These are phyloP conservation scores for Scaptomyza montana DNA, from an alignment of 1,140 invertebrate species.

Conservation along the genomic window DNA sequence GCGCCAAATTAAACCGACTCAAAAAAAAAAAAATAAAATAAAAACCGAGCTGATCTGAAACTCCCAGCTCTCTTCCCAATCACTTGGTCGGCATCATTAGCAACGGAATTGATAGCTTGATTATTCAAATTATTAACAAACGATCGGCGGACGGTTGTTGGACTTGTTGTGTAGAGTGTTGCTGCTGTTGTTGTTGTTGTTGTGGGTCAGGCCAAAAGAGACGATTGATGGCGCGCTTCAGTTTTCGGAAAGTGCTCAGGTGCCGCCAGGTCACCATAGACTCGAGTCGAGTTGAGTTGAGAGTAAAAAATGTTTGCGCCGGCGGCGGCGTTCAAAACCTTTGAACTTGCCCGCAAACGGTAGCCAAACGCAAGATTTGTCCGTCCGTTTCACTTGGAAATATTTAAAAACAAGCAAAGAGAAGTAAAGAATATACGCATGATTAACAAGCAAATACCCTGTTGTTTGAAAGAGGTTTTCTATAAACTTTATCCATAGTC, in stretches of 20 bases:
- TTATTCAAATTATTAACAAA: constrained; percentile 83
- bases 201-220: constrained; percentile 45
- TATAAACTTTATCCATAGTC: too few species aligned
- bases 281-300: constrained; percentile 23
- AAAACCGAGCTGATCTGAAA: constrained; percentile 2
- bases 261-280: constrained; percentile 57
- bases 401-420: constrained; percentile 46
- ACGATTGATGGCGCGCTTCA: constrained; percentile 74
- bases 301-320: constrained; percentile 78
- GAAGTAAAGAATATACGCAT: not conserved
- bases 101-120: constrained; percentile 83
- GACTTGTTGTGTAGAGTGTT: constrained; percentile 4
- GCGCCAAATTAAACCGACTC: constrained; percentile 54
- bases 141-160: constrained; percentile 54
- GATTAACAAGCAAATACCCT: constrained; percentile 20
- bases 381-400: constrained; percentile 46
- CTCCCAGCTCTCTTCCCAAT: constrained; percentile 26
- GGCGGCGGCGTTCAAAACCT: constrained; percentile 62
- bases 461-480: too few species aligned
- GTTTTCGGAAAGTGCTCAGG: constrained; percentile 46
- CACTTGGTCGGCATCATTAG: constrained; percentile 79
- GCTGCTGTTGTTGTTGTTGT: constrained; percentile 14
- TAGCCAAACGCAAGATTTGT: constrained; percentile 50
- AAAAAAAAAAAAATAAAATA: not conserved
- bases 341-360: constrained; percentile 77